phyloP scores from a whole-genome alignment of 2,888 invertebrate genomes.

The Platycheirus rosarum region DNA sequence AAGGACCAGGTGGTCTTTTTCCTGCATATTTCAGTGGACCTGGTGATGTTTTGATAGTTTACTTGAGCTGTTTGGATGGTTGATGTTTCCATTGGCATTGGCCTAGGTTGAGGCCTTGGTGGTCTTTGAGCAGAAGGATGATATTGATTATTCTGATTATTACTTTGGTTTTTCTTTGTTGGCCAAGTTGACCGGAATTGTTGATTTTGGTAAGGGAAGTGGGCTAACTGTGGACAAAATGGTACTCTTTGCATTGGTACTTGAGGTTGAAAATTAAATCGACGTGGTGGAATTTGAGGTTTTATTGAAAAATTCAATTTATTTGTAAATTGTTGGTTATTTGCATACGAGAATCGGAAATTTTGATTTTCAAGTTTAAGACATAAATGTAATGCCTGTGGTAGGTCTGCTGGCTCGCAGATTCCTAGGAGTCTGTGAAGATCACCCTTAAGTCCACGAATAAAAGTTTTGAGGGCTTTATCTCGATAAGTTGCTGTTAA shows the following conservation, averaged over 20 bases:
- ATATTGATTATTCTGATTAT: background rate
- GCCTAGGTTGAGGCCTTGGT: constrained; percentile 12
- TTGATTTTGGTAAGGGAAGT: background rate
- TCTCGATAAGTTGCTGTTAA: background rate
- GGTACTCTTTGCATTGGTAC: constrained; percentile 1
- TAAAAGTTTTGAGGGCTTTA: background rate
- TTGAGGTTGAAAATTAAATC: constrained; percentile 1
- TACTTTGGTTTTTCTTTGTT: constrained; percentile 1
- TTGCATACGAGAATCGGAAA: constrained; percentile 2
- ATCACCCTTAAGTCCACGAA: background rate
- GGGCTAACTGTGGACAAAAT: constrained; percentile 7
- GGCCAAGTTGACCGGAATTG: constrained; percentile 8
- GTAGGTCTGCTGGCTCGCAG: too few relatives aligned
- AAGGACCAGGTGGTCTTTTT: constrained; percentile 49
- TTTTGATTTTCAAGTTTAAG: too few relatives aligned
- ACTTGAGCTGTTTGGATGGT: background rate
- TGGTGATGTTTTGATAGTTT: constrained; percentile 3
- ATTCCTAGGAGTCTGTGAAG: too few relatives aligned
- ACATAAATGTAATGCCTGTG: background rate
- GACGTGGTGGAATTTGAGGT: constrained; percentile 4
- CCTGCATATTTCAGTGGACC: constrained; percentile 3
- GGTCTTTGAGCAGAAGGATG: background rate
- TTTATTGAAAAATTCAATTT: constrained; percentile 2
- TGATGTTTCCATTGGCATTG: constrained; percentile 12
- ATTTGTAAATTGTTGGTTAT: constrained; percentile 11